Percentiles rank a stretch among this genome's conserved stretches.
Evolutionary conservation across 2,113 vertebrate species (phyloP).

Genomic region (Rostratula benghalensis): DNA sequence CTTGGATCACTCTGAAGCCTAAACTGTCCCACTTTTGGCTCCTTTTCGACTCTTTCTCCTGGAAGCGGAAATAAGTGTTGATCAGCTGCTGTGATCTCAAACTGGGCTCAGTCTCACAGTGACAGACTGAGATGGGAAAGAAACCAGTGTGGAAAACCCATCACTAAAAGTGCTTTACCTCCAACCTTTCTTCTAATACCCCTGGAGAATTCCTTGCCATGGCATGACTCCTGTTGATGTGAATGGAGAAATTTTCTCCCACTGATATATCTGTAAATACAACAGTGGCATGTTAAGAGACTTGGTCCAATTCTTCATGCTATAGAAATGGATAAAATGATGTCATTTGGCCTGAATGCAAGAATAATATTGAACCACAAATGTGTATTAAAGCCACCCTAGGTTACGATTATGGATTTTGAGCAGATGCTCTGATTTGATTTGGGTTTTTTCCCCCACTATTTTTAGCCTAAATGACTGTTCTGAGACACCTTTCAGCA

Average conservation of each 20-base stretch:
- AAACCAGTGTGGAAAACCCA: neutral
- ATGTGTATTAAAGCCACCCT: neutral
- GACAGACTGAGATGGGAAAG: neutral
- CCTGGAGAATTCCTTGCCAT: neutral
- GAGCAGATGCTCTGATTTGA: conserved; percentile 17
- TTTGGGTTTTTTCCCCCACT: neutral
- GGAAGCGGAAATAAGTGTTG: neutral
- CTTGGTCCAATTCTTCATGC: neutral
- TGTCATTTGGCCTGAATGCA: neutral
- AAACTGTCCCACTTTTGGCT: neutral
- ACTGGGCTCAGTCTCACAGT: neutral
- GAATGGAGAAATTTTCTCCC: neutral
- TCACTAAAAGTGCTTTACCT: neutral
- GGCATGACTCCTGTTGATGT: neutral
- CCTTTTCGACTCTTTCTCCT: neutral
- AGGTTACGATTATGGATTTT: conserved; percentile 13
- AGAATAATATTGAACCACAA: neutral
- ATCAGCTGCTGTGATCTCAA: neutral
- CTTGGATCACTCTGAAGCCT: neutral
- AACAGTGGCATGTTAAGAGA: neutral
- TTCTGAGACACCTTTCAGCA: neutral
- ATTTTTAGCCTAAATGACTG: neutral
- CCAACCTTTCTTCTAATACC: neutral
- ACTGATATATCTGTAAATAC: neutral
- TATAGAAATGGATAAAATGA: neutral